A percentile compares a stretch with the other conserved stretches of the same genome.
Conservation (phyloP, 2,797 vertebrate species). For the Hyperoplus lanceolatus region DNA sequence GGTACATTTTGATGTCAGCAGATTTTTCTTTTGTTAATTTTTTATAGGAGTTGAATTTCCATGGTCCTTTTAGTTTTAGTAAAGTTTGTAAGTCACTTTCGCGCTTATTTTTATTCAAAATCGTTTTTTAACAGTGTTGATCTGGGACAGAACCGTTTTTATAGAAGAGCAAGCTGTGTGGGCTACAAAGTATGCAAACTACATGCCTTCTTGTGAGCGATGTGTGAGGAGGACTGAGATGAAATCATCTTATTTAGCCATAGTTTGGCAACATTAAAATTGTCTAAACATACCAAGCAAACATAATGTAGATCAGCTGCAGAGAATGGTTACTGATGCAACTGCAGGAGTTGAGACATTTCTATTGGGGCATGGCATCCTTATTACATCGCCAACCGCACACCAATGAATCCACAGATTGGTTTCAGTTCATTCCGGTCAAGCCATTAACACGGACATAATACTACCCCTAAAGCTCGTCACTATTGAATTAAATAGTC, state of each 20-base stretch:
- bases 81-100: too few species aligned
- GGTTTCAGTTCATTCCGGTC: conserved; percentile 15
- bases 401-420: not conserved
- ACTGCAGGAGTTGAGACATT: not conserved
- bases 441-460: conserved; percentile 1
- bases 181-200: not conserved
- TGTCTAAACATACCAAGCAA: not conserved
- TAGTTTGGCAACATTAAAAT: not conserved
- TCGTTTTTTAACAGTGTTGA: too few species aligned
- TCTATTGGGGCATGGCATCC: not conserved
- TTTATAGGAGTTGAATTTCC: too few species aligned
- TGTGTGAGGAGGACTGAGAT: not conserved
- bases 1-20: too few species aligned
- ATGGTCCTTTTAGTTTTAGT: too few species aligned
- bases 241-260: not conserved
- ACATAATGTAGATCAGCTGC: not conserved
- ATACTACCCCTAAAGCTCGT: not conserved
- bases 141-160: not conserved
- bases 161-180: not conserved
- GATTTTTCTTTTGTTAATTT: too few species aligned
- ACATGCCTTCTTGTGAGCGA: not conserved
- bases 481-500: not conserved
- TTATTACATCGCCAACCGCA: not conserved
- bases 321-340: not conserved
- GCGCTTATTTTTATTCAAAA: too few species aligned